Evolutionary conservation across 2,888 invertebrate species (phyloP).

Genomic region (Geotrupes spiniger): DNA sequence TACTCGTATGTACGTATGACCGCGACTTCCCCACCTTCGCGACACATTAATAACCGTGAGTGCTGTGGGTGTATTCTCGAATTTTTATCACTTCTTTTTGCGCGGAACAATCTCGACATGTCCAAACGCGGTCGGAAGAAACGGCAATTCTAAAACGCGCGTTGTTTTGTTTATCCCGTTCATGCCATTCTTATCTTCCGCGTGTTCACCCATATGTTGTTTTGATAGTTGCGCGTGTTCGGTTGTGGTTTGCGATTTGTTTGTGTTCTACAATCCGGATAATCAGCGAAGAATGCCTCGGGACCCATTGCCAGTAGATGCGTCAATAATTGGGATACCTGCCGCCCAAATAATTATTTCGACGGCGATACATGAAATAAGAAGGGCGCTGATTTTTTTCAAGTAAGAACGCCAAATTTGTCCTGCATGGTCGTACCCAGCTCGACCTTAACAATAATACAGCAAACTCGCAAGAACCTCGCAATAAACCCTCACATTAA

Average conservation of each 20-base stretch:
- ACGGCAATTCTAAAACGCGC: neutral
- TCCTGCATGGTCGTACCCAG: neutral
- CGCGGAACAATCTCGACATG: neutral
- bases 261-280: no score
- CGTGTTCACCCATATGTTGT: neutral
- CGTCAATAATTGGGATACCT: constrained; percentile 50
- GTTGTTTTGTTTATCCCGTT: constrained; percentile 1
- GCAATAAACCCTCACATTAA: no score
- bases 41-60: neutral
- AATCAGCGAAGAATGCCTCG: constrained; percentile 30
- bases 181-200: no score
- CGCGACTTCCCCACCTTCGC: no score
- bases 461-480: no score
- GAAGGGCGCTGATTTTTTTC: constrained; percentile 52
- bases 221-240: neutral
- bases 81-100: constrained; percentile 8
- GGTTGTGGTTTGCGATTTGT: neutral
- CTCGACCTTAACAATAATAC: no score
- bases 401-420: constrained; percentile 47
- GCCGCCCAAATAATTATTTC: constrained; percentile 53
- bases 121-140: neutral
- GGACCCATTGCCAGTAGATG: constrained; percentile 38
- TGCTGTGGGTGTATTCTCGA: constrained; percentile 9
- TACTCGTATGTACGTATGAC: no score
- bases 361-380: constrained; percentile 52